These are phyloP conservation scores for Noctua pronuba DNA, from an alignment of 2,888 invertebrate species.

Conservation along the genomic window DNA sequence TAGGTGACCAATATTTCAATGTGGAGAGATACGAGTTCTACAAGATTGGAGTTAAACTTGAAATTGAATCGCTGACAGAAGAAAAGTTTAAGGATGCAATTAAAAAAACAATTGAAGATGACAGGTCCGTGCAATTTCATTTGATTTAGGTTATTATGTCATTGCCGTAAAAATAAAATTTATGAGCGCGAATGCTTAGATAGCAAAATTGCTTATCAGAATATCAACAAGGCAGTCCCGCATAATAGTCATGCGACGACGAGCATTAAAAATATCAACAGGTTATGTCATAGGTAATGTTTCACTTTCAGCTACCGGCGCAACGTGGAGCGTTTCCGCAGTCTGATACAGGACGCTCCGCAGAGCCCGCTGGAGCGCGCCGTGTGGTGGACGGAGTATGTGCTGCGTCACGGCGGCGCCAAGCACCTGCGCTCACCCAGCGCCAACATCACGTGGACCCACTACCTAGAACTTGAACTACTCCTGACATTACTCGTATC, in stretches of 20 bases:
- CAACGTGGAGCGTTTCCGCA: slow-evolving; percentile 40
- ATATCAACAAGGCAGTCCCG: background rate
- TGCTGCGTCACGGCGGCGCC: slow-evolving; percentile 82
- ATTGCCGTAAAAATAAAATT: background rate
- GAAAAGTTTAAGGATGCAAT: slow-evolving; percentile 69
- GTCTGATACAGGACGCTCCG: slow-evolving; percentile 51
- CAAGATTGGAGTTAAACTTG: slow-evolving; percentile 75
- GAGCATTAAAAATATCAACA: background rate
- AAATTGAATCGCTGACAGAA: slow-evolving; percentile 72
- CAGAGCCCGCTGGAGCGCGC: slow-evolving; percentile 74
- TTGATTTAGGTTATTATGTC: background rate
- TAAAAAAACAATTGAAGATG: slow-evolving; percentile 61
- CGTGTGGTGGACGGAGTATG: slow-evolving; percentile 80
- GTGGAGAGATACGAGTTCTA: slow-evolving; percentile 72
- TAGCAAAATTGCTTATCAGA: background rate
- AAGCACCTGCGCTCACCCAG: slow-evolving; percentile 79
- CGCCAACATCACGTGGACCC: slow-evolving; percentile 69
- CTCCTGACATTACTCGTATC: slow-evolving; percentile 28
- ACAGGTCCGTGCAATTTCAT: slow-evolving; percentile 64
- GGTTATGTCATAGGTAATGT: background rate
- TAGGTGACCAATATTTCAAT: slow-evolving; percentile 83
- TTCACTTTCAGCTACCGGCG: slow-evolving; percentile 46
- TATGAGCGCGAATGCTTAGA: background rate
- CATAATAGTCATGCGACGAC: background rate
- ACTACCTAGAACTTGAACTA: slow-evolving; percentile 71